phyloP scores from a whole-genome alignment of 2,797 vertebrate species.

The Poeciliopsis infans region DNA sequence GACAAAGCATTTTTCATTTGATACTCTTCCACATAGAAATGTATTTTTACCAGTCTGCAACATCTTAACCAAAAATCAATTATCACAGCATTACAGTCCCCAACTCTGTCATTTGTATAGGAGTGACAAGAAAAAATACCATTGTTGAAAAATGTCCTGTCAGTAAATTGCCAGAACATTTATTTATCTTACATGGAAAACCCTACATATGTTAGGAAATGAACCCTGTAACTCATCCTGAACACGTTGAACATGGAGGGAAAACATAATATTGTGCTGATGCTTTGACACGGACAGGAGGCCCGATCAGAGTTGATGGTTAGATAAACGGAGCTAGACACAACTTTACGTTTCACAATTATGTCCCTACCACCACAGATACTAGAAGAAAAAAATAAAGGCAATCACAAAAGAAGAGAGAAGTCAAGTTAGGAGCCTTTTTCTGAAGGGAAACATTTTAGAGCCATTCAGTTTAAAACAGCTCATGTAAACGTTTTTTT shows the following conservation, averaged over 20 bases:
- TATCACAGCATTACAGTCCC: not conserved
- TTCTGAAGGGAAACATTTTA: too few species aligned
- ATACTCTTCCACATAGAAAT: not conserved
- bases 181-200: not conserved
- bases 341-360: not conserved
- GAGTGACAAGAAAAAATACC: not conserved
- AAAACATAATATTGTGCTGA: not conserved
- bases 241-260: not conserved
- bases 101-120: not conserved
- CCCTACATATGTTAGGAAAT: not conserved
- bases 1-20: not conserved
- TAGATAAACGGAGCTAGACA: not conserved
- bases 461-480: not conserved
- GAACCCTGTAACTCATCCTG: not conserved
- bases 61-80: not conserved
- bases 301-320: not conserved
- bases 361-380: not conserved
- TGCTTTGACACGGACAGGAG: not conserved
- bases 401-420: not conserved
- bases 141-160: not conserved
- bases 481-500: not conserved
- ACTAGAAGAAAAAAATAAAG: not conserved
- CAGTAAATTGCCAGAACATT: not conserved
- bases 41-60: not conserved
- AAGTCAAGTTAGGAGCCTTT: not conserved